Evolutionary conservation across 2,888 invertebrate genomes (phyloP).

Genomic region (Ischnus inquisitorius): DNA sequence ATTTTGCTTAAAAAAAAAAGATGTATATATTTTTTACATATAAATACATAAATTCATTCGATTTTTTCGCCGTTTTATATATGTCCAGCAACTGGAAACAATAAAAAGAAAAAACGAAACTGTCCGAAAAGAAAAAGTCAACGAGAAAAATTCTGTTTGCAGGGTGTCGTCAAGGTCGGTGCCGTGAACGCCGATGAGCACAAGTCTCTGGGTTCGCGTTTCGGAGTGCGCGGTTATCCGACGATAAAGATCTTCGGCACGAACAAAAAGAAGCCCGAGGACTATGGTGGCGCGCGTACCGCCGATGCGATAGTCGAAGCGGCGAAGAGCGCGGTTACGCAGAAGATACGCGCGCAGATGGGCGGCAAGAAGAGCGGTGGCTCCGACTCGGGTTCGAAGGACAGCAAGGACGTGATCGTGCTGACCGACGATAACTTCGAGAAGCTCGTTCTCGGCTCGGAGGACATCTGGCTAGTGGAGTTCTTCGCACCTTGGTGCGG

Average conservation of each 20-base stretch:
- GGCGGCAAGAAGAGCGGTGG: conserved; percentile 87
- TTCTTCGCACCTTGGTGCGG: conserved; percentile 99
- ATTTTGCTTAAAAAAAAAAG: too few species aligned
- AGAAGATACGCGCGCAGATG: conserved; percentile 90
- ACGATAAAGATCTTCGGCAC: conserved; percentile 97
- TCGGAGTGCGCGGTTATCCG: conserved; percentile 96
- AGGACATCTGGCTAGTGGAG: conserved; percentile 99
- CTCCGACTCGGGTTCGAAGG: conserved; percentile 73
- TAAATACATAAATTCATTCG: too few species aligned
- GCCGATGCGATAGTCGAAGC: conserved; percentile 95
- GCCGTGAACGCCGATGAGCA: conserved; percentile 97
- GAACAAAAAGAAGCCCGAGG: conserved; percentile 93
- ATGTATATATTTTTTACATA: too few species aligned
- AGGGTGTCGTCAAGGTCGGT: conserved; percentile 97
- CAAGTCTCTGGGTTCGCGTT: conserved; percentile 92
- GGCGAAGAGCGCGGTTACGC: conserved; percentile 92
- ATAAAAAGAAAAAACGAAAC: too few species aligned
- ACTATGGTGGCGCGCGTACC: conserved; percentile 94
- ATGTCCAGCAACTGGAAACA: too few species aligned
- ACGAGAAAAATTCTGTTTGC: conserved; percentile 64
- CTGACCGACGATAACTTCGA: conserved; percentile 99
- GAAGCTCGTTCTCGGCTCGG: conserved; percentile 94
- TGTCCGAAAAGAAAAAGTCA: too few species aligned
- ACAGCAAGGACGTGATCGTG: conserved; percentile 92
- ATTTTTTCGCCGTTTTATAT: too few species aligned